Percentiles rank a stretch among this genome's conserved stretches.
phyloP scores from a whole-genome alignment of 2,888 invertebrate genomes.

The Polydesmus complanatus region DNA sequence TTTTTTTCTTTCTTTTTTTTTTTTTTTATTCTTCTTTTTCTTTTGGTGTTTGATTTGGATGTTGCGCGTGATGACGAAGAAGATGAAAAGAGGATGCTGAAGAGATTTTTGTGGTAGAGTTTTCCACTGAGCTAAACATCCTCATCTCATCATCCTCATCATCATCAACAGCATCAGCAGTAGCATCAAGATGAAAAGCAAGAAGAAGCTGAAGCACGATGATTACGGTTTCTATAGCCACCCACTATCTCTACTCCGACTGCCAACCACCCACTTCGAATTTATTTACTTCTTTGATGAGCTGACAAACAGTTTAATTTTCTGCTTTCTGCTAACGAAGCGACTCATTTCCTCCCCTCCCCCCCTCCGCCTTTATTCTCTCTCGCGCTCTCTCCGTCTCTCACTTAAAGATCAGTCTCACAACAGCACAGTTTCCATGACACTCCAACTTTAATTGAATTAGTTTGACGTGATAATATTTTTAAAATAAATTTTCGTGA shows the following conservation, averaged over 20 bases:
- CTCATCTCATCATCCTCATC: background rate
- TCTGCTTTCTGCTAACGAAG: constrained; percentile 3
- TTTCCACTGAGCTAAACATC: background rate
- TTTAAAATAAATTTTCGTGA: no score
- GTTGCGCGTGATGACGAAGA: background rate
- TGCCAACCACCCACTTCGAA: no score
- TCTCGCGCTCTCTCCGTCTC: background rate
- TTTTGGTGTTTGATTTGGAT: background rate
- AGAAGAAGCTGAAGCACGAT: no score
- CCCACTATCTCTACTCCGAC: no score
- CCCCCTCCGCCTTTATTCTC: background rate
- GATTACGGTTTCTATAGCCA: background rate
- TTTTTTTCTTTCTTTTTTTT: background rate
- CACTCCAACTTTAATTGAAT: no score
- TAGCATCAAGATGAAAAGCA: no score
- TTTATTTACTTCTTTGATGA: constrained; percentile 14
- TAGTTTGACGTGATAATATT: no score
- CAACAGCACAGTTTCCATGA: no score
- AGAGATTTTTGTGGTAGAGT: background rate
- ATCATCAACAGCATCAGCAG: background rate
- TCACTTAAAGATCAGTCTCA: no score
- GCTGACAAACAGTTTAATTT: constrained; percentile 12
- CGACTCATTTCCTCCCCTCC: background rate
- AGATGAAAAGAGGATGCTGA: background rate
- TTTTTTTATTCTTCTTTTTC: background rate